phyloP scores from a whole-genome alignment of 2,113 vertebrate genomes.

The Ptychochromis oligacanthus region DNA sequence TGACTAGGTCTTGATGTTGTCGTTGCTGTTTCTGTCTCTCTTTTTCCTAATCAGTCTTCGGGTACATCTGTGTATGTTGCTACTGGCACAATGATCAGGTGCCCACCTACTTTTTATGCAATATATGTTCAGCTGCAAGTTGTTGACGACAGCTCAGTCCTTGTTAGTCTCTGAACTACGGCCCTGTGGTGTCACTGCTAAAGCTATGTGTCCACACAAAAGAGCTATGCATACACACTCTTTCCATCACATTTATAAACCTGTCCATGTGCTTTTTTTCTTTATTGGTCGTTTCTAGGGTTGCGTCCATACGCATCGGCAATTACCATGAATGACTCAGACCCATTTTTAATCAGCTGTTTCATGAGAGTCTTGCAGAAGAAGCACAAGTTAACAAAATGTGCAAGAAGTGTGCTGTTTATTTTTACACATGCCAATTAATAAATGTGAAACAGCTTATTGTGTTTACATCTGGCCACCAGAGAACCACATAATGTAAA shows the following conservation, averaged over 20 bases:
- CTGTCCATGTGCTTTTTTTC: background rate
- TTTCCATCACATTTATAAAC: too few relatives aligned
- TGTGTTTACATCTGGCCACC: background rate
- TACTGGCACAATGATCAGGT: background rate
- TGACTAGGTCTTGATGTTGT: background rate
- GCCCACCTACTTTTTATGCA: background rate
- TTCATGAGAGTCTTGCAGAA: background rate
- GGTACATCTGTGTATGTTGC: background rate
- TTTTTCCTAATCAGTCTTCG: background rate
- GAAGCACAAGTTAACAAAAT: background rate
- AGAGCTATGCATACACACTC: background rate
- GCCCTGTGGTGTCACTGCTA: background rate
- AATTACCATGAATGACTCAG: background rate
- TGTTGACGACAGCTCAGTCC: background rate
- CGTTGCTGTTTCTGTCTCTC: background rate
- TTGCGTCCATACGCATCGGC: background rate
- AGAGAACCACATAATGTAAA: constrained; percentile 1
- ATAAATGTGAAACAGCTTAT: background rate
- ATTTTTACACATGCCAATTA: background rate
- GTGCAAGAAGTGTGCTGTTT: background rate
- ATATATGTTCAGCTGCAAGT: constrained; percentile 3
- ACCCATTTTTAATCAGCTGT: background rate
- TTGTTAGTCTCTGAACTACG: background rate
- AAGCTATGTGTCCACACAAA: background rate
- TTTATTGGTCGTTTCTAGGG: background rate